phyloP scores from a whole-genome alignment of 2,797 vertebrate genomes.

The Atherinosoma microstoma region DNA sequence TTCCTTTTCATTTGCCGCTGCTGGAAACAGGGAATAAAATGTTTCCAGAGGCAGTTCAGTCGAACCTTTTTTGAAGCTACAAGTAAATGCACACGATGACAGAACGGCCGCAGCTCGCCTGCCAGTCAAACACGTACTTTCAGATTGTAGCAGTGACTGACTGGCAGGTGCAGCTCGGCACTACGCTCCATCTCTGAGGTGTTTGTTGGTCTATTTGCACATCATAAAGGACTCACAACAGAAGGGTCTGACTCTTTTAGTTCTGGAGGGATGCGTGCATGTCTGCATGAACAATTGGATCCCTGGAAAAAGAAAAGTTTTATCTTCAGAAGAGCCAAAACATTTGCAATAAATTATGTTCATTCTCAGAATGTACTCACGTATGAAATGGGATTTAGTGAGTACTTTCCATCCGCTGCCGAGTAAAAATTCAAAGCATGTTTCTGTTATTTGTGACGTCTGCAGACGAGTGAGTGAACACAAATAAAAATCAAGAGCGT shows the following conservation, averaged over 20 bases:
- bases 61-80: not conserved
- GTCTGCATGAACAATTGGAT: conserved; percentile 9
- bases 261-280: not conserved
- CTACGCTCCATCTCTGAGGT: not conserved
- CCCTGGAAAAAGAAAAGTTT: conserved; percentile 3
- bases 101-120: not conserved
- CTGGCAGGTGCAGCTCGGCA: conserved; percentile 8
- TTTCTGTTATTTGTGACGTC: conserved; percentile 5
- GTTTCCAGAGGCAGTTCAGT: conserved; percentile 24
- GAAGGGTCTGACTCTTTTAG: conserved; percentile 8
- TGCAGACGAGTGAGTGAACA: not conserved
- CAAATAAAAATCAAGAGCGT: not conserved
- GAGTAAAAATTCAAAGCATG: not conserved
- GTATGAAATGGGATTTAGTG: not conserved
- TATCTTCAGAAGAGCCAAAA: not conserved
- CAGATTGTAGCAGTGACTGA: not conserved
- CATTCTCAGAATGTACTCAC: not conserved
- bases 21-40: not conserved
- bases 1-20: conserved; percentile 41
- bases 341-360: conserved; percentile 1
- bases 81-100: conserved; percentile 9
- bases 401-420: not conserved
- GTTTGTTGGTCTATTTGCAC: conserved; percentile 27
- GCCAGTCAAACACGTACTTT: conserved; percentile 3
- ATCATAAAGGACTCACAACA: conserved; percentile 21